Evolutionary conservation across 2,888 invertebrate species (phyloP), one percentile per base, ranked within the genome.

Genomic region (Galeopsomyia nigrocyanea): DNA sequence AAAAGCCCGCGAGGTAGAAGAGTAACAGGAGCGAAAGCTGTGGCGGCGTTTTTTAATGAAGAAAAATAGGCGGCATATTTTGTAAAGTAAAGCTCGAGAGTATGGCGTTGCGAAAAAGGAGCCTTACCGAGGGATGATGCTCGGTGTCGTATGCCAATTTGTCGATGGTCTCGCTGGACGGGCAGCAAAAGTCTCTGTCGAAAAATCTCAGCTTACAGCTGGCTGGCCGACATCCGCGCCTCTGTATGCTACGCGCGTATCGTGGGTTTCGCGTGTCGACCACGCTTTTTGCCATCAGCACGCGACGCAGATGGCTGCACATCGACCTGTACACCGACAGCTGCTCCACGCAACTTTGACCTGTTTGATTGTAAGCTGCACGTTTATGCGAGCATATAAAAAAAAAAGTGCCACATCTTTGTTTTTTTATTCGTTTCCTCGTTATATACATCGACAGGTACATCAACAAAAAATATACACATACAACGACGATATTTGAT

Each of bases 321-420:
- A 86, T 85, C 3, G 81, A 81, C 75, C 85, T 84, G 68, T 83
- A 84, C 16, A 82, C 79, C 14, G 80, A 74, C 71, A 85, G 74
- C 80, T 84, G 85, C 61, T 84, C 77, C 51, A 81, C 81, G 75
- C 80, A 84, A 56, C 75, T 81, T 65, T 86, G 79, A n/a, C 86
- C 86, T 47, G 79, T 83, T 64, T 81, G 83, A 77, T 85, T 86
- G 75, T 82, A 83, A 7, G 78, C 83, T 83, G 75, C 10, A 56
- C 16, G 26, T 26, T 39, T 39, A 39, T 39, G 39, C 39, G 7
- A 39, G 13, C 39, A 5, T 26, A 5, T 26, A 26, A 26, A 26
- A 26, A 39, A 10, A 13, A 39, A 13, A 39, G 39, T 39, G 39
- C 7, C 7, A 39, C 7, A 10, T 39, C 13, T 39, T 39, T 10